Evolutionary conservation across 1,140 invertebrate species (phyloP).

Genomic region (Himalopsyche phryganea): DNA sequence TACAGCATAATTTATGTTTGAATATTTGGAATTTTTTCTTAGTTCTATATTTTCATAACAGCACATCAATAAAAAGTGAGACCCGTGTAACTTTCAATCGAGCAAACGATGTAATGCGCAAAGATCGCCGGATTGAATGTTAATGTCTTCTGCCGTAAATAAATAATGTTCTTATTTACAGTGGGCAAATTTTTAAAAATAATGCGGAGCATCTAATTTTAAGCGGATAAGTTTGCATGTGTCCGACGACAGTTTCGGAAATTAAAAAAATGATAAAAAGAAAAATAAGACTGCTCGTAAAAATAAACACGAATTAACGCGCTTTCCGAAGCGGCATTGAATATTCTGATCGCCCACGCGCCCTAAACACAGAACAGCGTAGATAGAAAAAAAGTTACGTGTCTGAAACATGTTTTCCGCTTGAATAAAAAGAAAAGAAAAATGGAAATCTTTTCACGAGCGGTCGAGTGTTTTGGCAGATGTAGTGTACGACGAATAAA

Average conservation of each 20-base stretch:
- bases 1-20: too few relatives aligned
- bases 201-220: too few relatives aligned
- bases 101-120: background rate
- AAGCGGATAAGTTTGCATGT: too few relatives aligned
- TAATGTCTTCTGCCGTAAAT: too few relatives aligned
- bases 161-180: too few relatives aligned
- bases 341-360: background rate
- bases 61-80: background rate
- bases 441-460: slow-evolving; percentile 14
- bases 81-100: background rate
- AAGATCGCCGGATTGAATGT: background rate
- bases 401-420: too few relatives aligned
- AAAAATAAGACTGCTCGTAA: background rate
- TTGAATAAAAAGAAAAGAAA: background rate
- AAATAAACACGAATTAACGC: slow-evolving; percentile 2
- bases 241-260: too few relatives aligned
- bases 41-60: too few relatives aligned
- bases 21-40: too few relatives aligned
- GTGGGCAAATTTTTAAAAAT: too few relatives aligned
- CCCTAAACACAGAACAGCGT: background rate
- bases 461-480: slow-evolving; percentile 16
- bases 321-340: background rate
- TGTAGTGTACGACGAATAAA: background rate
- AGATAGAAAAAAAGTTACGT: background rate
- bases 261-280: too few relatives aligned